A percentile compares a stretch with the other conserved stretches of the same genome.
Conservation (phyloP, 1,140 invertebrate species). For the Leptinotarsa texana region DNA sequence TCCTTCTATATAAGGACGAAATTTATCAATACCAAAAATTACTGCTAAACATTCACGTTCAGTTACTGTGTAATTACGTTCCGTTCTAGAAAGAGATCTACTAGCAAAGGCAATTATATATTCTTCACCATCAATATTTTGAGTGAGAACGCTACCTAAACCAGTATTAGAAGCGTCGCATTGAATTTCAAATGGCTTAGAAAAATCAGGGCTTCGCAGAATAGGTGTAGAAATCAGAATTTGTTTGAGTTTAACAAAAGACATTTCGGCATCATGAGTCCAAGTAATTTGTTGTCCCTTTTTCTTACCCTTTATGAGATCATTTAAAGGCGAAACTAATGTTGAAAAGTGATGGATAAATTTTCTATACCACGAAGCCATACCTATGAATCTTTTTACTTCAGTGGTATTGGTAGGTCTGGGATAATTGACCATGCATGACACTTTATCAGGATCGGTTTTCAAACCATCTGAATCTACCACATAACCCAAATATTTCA, state of each 20-base stretch:
- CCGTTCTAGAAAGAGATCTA: constrained; percentile 37
- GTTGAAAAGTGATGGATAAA: constrained; percentile 55
- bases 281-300: constrained; percentile 28
- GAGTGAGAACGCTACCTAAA: constrained; percentile 42
- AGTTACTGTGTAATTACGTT: constrained; percentile 55
- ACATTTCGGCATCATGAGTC: constrained; percentile 16
- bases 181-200: constrained; percentile 35
- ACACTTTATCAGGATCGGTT: constrained; percentile 22
- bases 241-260: constrained; percentile 37
- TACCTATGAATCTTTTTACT: constrained; percentile 52
- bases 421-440: constrained; percentile 35
- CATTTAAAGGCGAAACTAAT: constrained; percentile 52
- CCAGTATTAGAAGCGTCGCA: constrained; percentile 36
- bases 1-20: constrained; percentile 55
- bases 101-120: constrained; percentile 42
- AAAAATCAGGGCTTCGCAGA: constrained; percentile 42
- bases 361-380: constrained; percentile 55
- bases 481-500: constrained; percentile 30
- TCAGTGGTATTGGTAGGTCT: constrained; percentile 36
- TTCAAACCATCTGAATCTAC: constrained; percentile 26
- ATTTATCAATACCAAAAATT: constrained; percentile 53
- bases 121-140: constrained; percentile 31
- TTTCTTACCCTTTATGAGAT: constrained; percentile 49
- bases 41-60: constrained; percentile 56
- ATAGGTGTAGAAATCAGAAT: constrained; percentile 37